These are phyloP conservation scores for Drosophila watanabei DNA, from an alignment of 1,140 invertebrate genomes.

Conservation along the genomic window DNA sequence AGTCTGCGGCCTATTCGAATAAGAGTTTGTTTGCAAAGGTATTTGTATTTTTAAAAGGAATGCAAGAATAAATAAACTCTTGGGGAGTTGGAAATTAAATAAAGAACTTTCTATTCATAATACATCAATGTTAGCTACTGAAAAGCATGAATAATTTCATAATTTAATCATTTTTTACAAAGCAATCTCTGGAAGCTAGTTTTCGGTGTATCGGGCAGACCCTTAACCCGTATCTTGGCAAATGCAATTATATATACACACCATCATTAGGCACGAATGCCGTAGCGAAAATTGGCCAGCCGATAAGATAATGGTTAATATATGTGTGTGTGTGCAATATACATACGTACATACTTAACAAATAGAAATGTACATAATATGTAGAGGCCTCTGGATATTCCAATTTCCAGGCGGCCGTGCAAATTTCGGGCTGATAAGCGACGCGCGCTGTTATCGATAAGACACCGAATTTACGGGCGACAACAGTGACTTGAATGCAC, in stretches of 20 bases:
- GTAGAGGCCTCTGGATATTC: background rate
- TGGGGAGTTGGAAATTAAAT: background rate
- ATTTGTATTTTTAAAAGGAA: background rate
- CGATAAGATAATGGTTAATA: conserved; percentile 37
- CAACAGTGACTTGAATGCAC: conserved; percentile 17
- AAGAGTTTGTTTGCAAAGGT: background rate
- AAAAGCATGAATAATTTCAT: background rate
- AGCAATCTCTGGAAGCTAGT: background rate
- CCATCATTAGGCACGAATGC: conserved; percentile 28
- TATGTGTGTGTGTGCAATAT: conserved; percentile 1
- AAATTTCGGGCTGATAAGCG: conserved; percentile 21
- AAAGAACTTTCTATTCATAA: no score
- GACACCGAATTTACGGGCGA: conserved; percentile 11
- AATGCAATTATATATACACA: conserved; percentile 32
- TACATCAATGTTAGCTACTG: background rate
- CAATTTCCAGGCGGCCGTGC: conserved; percentile 22
- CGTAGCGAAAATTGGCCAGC: conserved; percentile 10
- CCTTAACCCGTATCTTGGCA: conserved; percentile 29
- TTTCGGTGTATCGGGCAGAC: background rate
- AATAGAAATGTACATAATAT: background rate
- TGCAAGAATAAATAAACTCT: background rate
- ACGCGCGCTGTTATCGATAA: conserved; percentile 8
- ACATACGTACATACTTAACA: background rate
- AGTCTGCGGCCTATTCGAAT: background rate
- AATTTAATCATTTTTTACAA: background rate